These are phyloP conservation scores for Seira ritae DNA, from an alignment of 2,888 invertebrate species.

Conservation along the genomic window DNA sequence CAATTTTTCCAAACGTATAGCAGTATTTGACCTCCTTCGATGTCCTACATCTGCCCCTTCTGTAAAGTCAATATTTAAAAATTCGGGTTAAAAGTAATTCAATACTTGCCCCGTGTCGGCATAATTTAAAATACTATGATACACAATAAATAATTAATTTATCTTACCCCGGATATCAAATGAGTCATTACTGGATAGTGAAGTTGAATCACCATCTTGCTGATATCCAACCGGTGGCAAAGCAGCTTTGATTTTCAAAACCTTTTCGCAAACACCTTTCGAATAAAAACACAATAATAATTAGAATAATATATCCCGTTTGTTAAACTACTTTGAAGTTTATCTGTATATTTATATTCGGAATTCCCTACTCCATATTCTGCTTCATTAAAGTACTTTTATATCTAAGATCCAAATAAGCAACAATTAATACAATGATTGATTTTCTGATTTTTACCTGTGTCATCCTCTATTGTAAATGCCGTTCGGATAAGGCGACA, in stretches of 20 bases:
- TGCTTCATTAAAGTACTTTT: too few species aligned
- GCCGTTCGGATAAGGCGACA: constrained; percentile 95
- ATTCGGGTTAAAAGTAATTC: too few species aligned
- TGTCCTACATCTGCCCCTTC: constrained; percentile 78
- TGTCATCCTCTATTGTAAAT: constrained; percentile 96
- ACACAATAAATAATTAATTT: not conserved
- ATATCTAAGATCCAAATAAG: too few species aligned
- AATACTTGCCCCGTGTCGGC: too few species aligned
- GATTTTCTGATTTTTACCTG: too few species aligned
- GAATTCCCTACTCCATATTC: too few species aligned
- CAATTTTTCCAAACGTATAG: constrained; percentile 91
- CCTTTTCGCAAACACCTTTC: constrained; percentile 72
- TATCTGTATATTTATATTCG: too few species aligned
- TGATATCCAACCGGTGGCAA: constrained; percentile 60
- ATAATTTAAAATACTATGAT: not conserved
- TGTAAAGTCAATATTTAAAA: constrained; percentile 65
- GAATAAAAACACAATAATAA: constrained; percentile 8
- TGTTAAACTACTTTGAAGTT: too few species aligned
- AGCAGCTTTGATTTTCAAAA: constrained; percentile 69
- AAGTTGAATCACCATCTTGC: constrained; percentile 67
- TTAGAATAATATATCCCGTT: constrained; percentile 19
- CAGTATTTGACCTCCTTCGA: constrained; percentile 89
- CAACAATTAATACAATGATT: constrained; percentile 29
- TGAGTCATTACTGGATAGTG: constrained; percentile 70
- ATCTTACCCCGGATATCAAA: constrained; percentile 71